phyloP scores from a whole-genome alignment of 2,113 vertebrate genomes.

The Solea senegalensis region DNA sequence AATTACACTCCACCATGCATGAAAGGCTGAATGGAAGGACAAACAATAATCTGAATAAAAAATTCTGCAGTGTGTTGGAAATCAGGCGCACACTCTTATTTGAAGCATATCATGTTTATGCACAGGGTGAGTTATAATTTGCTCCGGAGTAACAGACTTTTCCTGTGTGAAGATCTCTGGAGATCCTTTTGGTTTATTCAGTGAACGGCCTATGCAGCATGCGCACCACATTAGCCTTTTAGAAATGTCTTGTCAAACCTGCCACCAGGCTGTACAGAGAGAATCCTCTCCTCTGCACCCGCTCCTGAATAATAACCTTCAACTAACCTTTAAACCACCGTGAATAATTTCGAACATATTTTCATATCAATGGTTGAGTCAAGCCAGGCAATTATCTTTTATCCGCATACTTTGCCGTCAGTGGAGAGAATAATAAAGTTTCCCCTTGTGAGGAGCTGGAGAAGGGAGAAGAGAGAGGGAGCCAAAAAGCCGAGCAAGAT shows the following conservation, averaged over 20 bases:
- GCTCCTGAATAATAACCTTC: constrained; percentile 93
- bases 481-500: constrained; percentile 71
- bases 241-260: constrained; percentile 85
- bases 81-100: constrained; percentile 73
- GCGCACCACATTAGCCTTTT: constrained; percentile 89
- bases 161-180: constrained; percentile 86
- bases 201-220: constrained; percentile 81
- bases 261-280: constrained; percentile 75
- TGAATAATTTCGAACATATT: constrained; percentile 95
- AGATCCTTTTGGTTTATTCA: constrained; percentile 85
- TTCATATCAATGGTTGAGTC: constrained; percentile 96
- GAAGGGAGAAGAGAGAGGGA: constrained; percentile 68
- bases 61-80: constrained; percentile 53
- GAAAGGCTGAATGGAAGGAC: constrained; percentile 52
- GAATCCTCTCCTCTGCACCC: constrained; percentile 69
- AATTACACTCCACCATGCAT: constrained; percentile 66
- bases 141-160: constrained; percentile 93
- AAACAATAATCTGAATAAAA: constrained; percentile 59
- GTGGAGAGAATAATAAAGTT: constrained; percentile 92
- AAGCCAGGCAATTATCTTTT: constrained; percentile 99
- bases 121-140: constrained; percentile 82
- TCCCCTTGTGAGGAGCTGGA: constrained; percentile 84
- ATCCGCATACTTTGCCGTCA: constrained; percentile 92
- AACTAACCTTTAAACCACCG: constrained; percentile 95
- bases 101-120: constrained; percentile 72